Evolutionary conservation across 1,140 invertebrate genomes (phyloP), one percentile per base, ranked within the genome.

Genomic region (Penaeus indicus): DNA sequence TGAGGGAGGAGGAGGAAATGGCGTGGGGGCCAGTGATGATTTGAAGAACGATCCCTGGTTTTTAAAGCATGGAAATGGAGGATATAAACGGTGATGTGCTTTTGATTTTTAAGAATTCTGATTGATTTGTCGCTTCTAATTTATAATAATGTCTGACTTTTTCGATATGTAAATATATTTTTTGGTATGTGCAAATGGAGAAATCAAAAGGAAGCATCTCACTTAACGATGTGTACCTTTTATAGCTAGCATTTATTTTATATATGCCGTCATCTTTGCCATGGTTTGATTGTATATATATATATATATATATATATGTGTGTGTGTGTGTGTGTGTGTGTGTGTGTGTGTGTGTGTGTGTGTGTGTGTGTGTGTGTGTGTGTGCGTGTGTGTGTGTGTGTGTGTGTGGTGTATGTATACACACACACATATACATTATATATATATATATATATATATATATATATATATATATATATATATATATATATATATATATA

Each of bases 261-360:
- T 77, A 18, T 27, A 4, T 77, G 0, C 1, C n/a, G 19, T 18
- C 21, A 18, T 77, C 4, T 77, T 77, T 77, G 25, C n/a, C 3
- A n/a, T 27, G 7, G 0, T 38, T 27, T 18, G 7, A n/a, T 77
- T 21, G 0, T 38, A 21, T 82, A 11, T 62, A 11, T 63, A 25
- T 82, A 21, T 82, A 3, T 82, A 38, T 61, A n/a, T 61, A n/a
- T 82, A 61, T 61, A 61, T 61, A 38, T 62, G 22, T 11, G 22
- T 62, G 19, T 81, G 54, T 61, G 54, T 22, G 11, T 60, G 25
- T 22, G 25, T 82, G 25, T 82, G 21, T 27, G 25, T 79, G 21
- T 78, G 63, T 69, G 8, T 84, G 32, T 84, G n/a, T 84, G 3
- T 69, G n/a, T 47, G 27, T 69, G n/a, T 84, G 27, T 69, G n/a